Base-by-base conservation (phyloP, 2,888 invertebrate species). In the Eueremaeus valkanovi region DNA sequence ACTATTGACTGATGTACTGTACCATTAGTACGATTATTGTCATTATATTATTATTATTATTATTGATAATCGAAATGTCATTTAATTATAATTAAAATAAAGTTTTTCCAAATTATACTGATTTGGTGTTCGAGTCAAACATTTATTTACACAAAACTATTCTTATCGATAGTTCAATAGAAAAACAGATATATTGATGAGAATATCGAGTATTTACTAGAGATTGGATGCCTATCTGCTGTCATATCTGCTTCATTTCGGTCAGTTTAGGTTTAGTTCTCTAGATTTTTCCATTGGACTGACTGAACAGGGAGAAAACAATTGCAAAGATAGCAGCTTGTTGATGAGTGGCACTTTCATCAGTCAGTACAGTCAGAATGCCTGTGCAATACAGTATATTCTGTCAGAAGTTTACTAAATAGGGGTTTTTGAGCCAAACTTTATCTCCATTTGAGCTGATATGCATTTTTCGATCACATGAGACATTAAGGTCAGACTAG, bases 71-170 rank as follows among this genome's bases (percentile, higher is more conserved):
- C 58, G n/a, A n/a, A 51, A 51, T 58, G 58, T 58, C 58, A 58
- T 58, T 58, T 58, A 58, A 58, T 58, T 58, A 58, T 29, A 58
- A 58, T 58, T 58, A 27, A 58, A 58, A 58, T 58, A 58, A 58
- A 58, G 13, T 27, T 29, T 58, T 58, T 58, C 29, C n/a, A 21
- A 51, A 51, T 1, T 51, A 11, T 45, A 45, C 18, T 16, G 11
- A 11, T 45, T 45, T 45, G 11, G 42, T 2, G 11, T 16, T 45
- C 11, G 11, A 18, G 27, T 58, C 31, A 27, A 49, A 58, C 58
- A 8, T 29, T 29, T 29, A 16, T 58, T 58, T 58, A 31, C 29
- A 29, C 27, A 29, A 58, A 27, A 58, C 1, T 8, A 29, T 58
- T 58, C 58, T 58, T 58, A 58, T 58, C 27, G 29, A 55, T 42